Evolutionary conservation across 1,140 invertebrate genomes (phyloP).

Genomic region (Magallana gigas): DNA sequence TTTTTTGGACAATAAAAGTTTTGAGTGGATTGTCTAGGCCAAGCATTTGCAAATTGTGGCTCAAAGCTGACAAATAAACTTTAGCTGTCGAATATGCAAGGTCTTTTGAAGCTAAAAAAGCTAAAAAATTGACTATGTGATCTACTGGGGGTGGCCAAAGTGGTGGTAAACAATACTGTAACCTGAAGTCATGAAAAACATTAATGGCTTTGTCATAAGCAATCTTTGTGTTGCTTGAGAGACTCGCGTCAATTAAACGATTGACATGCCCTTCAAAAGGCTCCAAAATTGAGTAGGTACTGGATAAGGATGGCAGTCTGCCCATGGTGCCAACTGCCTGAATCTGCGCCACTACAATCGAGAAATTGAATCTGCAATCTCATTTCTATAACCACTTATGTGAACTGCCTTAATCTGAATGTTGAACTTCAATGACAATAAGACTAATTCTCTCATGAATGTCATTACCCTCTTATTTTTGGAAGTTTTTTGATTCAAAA

Average conservation of each 20-base stretch:
- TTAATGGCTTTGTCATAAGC: background rate
- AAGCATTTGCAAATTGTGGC: background rate
- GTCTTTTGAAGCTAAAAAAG: no score
- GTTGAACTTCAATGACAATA: background rate
- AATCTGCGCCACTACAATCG: constrained; percentile 34
- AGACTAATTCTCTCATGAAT: constrained; percentile 19
- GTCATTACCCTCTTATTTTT: no score
- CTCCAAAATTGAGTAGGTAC: constrained; percentile 5
- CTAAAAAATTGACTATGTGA: background rate
- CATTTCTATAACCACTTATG: background rate
- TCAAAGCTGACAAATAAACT: background rate
- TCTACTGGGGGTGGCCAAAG: constrained; percentile 10
- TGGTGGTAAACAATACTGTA: background rate
- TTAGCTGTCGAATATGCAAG: no score
- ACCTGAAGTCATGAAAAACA: background rate
- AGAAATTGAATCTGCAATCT: background rate
- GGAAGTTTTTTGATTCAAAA: no score
- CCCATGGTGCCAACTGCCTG: background rate
- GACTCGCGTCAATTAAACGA: background rate
- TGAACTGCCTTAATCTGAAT: background rate
- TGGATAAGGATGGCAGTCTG: background rate
- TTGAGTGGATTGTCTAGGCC: no score
- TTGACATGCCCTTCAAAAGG: constrained; percentile 3
- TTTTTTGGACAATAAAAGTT: no score
- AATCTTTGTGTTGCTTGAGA: background rate